Base-by-base conservation (phyloP, 2,797 vertebrate species). In the Microctenopoma lineatum region DNA sequence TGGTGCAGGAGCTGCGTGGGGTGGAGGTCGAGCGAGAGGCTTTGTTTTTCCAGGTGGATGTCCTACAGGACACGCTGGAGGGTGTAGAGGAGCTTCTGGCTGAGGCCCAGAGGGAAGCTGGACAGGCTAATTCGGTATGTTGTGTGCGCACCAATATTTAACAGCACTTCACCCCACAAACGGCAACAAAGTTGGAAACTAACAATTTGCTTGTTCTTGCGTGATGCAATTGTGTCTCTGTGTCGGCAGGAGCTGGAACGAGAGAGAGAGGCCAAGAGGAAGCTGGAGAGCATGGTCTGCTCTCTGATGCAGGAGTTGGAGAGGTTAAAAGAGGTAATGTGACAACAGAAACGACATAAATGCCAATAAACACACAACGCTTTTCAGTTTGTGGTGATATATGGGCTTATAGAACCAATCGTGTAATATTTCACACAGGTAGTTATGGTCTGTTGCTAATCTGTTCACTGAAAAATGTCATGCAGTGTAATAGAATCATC, bases 41-140 rank as follows among this genome's bases (percentile, higher is more conserved):
- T 56, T 80, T 94, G 79, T 75, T 93, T 79, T 94, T 94, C 90
- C 94, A 95, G 89, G 92, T 94, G 88, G 94, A 94, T 27, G 88
- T 93, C 55, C 89, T 95, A 77, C 93, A 94, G 84, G 94, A 95
- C 64, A 84, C 90, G 1, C 87, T 95, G 66, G 92, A 94, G 87
- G 77, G 92, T 32, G 89, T 93, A 0, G 94, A 95, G 83, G 94
- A 95, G 90, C 87, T 92, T 84, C 92, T 95, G 61, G 90, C 90
- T 0, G 94, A 95, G 77, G 59, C 92, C 45, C 92, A 93, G 70
- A 89, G 93, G 66, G 93, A 94, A 60, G 90, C 89, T n/a, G 73
- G 87, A 32, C 80, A 92, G 41, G 70, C 89, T 51, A 89, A 45
- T 56, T 45, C 41, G 88, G 94, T 95, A 84, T 9, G 70, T 52